Base-by-base conservation (phyloP, 1,140 invertebrate species). In the Bombus pascuorum region DNA sequence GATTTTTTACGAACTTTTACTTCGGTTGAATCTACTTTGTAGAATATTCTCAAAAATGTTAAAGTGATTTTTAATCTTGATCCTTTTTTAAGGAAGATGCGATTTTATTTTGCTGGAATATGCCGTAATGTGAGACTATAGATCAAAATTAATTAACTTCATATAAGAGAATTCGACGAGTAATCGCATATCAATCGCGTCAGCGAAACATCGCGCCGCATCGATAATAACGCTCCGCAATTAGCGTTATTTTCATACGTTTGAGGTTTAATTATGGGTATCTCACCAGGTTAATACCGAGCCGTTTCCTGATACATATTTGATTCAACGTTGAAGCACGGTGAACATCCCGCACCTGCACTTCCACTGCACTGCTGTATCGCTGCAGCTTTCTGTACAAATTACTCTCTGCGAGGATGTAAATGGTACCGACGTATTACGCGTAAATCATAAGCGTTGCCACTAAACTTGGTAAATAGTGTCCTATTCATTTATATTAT, bases 331-430 rank as follows among this genome's bases (percentile, higher is more conserved):
- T 78, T 70, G 39, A 65, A 44, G 74, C 47, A 39, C 37, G 28
- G 28, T 22, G 13, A 77, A 44, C 62, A 77, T 76, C 73, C 42
- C 74, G 77, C 86, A 70, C 66, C 86, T 76, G 68, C 86, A 75
- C 74, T 83, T 72, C 25, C 70, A 66, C 75, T 42, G 83, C 83
- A 82, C 70, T 87, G 65, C 86, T 65, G 42, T 66, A 83, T 77
- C 76, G 88, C 44, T 75, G 80, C 83, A 77, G 70, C 83, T 90
- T 87, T 90, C 82, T 90, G 90, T 81, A 87, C 85, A 91, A 90
- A 92, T 93, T 93, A 93, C 89, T 89, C 92, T 88, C 86, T 83
- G 89, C 91, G 85, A 89, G 92, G 92, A 90, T 93, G 92, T 93
- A 93, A 93, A 93, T 91, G 92, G 91, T 90, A 91, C 81, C 85